Conservation (phyloP, 2,113 vertebrate species). For the Alouatta palliata region DNA sequence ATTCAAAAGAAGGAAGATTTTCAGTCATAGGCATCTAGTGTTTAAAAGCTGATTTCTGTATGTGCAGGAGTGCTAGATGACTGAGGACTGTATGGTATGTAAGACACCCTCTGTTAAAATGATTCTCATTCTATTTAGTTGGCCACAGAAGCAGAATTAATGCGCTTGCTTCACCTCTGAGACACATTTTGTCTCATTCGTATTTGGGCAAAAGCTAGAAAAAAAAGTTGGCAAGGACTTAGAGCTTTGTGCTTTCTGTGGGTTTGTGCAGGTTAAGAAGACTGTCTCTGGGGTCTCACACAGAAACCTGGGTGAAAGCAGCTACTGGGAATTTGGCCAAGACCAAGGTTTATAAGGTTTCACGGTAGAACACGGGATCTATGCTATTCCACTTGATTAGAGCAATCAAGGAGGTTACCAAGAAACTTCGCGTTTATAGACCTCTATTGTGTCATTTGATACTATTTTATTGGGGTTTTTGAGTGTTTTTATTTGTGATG, state of each 20-base stretch:
- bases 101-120: not conserved
- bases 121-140: not conserved
- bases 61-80: not conserved
- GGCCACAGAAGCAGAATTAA: slow-evolving; percentile 24
- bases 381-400: slow-evolving; percentile 41
- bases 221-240: slow-evolving; percentile 24
- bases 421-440: slow-evolving; percentile 42
- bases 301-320: not conserved
- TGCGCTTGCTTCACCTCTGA: not conserved
- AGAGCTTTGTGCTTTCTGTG: not conserved
- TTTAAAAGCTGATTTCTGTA: not conserved
- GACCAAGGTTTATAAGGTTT: slow-evolving; percentile 2
- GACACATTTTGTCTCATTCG: not conserved
- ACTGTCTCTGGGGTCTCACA: slow-evolving; percentile 33
- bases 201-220: slow-evolving; percentile 27
- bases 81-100: not conserved
- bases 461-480: not conserved
- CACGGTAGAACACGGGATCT: slow-evolving; percentile 29
- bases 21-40: not conserved
- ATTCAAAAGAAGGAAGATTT: not conserved
- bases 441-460: not conserved
- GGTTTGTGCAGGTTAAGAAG: slow-evolving; percentile 13
- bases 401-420: slow-evolving; percentile 17
- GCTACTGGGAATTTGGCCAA: slow-evolving; percentile 12
- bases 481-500: slow-evolving; percentile 22